Evolutionary conservation across 1,140 invertebrate species (phyloP), one percentile per base, ranked within the genome.

Genomic region (Armadillidium nasatum): DNA sequence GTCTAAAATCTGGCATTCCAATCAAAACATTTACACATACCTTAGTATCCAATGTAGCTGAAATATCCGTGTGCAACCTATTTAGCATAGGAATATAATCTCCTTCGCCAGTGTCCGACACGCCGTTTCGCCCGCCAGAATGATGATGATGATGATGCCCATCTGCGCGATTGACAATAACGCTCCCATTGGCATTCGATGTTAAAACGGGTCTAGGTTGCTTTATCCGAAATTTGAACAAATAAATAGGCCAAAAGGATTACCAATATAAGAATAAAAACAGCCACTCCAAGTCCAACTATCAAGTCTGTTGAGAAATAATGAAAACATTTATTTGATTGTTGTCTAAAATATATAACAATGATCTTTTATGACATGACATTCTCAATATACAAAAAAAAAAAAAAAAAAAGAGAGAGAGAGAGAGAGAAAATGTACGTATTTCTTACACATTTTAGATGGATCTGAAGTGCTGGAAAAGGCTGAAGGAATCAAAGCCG

Each of bases 401-500:
- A n/a, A n/a, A n/a, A n/a, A n/a, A n/a, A n/a, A n/a, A n/a, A n/a
- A n/a, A n/a, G n/a, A n/a, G n/a, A n/a, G n/a, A n/a, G n/a, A n/a
- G n/a, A n/a, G n/a, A n/a, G n/a, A n/a, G n/a, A n/a, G n/a, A n/a
- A n/a, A n/a, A n/a, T n/a, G n/a, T n/a, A n/a, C n/a, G n/a, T n/a
- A n/a, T n/a, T 50, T 10, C 46, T 50, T 50, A 50, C 46, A 50
- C 9, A 50, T 9, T 50, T 50, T 50, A 50, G 46, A 50, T 50
- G 46, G 15, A 50, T 50, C 46, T 50, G 46, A 50, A 15, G 46
- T 9, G 15, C 15, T 15, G 9, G 46, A 15, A 15, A 50, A 10
- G 46, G 15, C 15, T 9, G 79, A 74, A 44, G 71, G 73, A 66
- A 80, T 80, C 19, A 72, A 73, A 13, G 73, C 79, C 44, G 74